These are phyloP conservation scores for zebrafish (Danio rerio) DNA, from an alignment of 2,113 vertebrate species.

Conservation along the genomic window DNA sequence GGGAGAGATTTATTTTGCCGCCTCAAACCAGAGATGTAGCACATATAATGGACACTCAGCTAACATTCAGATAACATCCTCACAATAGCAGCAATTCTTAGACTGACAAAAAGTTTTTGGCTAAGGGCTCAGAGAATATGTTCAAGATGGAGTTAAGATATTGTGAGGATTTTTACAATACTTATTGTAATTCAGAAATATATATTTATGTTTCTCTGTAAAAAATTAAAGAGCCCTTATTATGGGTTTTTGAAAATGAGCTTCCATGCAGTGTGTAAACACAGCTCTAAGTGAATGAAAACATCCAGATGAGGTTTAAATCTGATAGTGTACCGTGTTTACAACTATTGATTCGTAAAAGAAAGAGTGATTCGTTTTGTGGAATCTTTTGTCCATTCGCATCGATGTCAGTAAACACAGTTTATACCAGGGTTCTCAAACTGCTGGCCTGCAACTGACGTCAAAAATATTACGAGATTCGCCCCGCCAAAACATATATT, in stretches of 20 bases:
- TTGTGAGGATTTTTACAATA: not conserved
- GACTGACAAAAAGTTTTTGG: not conserved
- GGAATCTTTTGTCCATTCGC: no score
- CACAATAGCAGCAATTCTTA: not conserved
- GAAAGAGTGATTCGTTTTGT: no score
- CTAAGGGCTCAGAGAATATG: not conserved
- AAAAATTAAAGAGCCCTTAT: not conserved
- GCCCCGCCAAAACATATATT: no score
- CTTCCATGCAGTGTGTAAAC: no score
- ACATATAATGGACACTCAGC: not conserved
- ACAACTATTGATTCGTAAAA: not conserved
- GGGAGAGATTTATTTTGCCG: conserved; percentile 40
- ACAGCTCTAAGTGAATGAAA: no score
- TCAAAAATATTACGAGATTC: no score
- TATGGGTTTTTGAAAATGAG: no score
- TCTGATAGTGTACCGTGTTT: no score
- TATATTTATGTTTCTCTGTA: not conserved
- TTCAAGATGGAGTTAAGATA: not conserved
- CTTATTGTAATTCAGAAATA: not conserved
- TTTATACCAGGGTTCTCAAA: no score
- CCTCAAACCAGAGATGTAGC: conserved; percentile 38
- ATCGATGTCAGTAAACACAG: no score
- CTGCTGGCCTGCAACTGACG: no score
- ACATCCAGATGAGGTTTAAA: no score
- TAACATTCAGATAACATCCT: not conserved